Evolutionary conservation across 2,888 invertebrate species (phyloP).

Genomic region (Rhogogaster chlorosoma): DNA sequence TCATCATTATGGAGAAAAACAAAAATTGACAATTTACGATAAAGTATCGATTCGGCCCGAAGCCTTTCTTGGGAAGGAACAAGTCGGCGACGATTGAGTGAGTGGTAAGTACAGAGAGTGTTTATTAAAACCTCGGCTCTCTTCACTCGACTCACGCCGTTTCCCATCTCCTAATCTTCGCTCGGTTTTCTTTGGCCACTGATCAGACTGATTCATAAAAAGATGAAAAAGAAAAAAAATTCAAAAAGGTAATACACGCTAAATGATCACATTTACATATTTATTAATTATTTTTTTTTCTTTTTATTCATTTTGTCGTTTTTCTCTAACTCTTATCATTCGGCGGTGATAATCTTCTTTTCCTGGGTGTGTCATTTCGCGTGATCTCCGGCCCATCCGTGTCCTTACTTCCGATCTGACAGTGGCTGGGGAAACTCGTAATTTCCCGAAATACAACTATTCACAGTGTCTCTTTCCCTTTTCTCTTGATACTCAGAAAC

Average conservation of each 20-base stretch:
- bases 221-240: background rate
- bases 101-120: slow-evolving; percentile 76
- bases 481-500: slow-evolving; percentile 52
- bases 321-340: background rate
- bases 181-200: slow-evolving; percentile 30
- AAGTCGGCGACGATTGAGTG: slow-evolving; percentile 73
- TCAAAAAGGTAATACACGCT: background rate
- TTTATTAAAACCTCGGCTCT: slow-evolving; percentile 67
- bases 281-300: background rate
- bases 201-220: background rate
- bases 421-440: slow-evolving; percentile 10
- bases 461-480: slow-evolving; percentile 35
- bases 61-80: slow-evolving; percentile 73
- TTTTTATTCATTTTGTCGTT: background rate
- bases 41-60: slow-evolving; percentile 64
- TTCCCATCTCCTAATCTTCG: slow-evolving; percentile 56
- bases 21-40: background rate
- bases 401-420: background rate
- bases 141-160: slow-evolving; percentile 70
- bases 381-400: background rate
- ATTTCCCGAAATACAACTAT: slow-evolving; percentile 41
- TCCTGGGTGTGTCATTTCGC: background rate
- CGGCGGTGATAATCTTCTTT: background rate
- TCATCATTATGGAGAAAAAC: background rate
- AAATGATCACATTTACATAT: background rate